Percentiles rank a stretch among this genome's conserved stretches.
These are phyloP conservation scores for Pongo abelii DNA, from an alignment of 2,113 vertebrate genomes.

Conservation along the genomic window DNA sequence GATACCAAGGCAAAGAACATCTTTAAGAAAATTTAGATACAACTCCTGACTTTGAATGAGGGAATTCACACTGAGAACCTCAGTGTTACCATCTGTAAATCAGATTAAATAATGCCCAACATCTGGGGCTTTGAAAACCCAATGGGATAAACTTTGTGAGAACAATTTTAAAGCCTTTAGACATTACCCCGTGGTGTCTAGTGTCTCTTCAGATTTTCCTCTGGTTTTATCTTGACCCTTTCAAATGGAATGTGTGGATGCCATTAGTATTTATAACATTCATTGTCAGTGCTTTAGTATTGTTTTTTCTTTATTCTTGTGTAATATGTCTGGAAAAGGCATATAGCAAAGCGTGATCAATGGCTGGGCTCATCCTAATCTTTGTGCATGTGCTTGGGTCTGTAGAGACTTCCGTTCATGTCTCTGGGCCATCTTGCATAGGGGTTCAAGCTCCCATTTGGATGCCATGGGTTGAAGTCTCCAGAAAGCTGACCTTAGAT, in stretches of 20 bases:
- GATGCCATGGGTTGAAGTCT: not conserved
- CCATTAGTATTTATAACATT: not conserved
- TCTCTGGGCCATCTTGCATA: not conserved
- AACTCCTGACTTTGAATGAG: not conserved
- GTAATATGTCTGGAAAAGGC: not conserved
- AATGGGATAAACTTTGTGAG: constrained; percentile 8
- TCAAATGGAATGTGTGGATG: not conserved
- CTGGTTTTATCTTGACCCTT: not conserved
- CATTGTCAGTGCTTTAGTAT: not conserved
- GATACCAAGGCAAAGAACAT: not conserved
- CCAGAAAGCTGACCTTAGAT: not conserved
- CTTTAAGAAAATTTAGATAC: not conserved
- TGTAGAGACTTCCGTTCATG: not conserved
- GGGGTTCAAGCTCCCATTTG: not conserved
- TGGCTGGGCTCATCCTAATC: not conserved
- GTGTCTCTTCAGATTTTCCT: not conserved
- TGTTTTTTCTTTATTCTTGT: not conserved
- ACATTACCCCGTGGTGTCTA: not conserved
- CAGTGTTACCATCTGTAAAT: not conserved
- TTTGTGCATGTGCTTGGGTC: not conserved
- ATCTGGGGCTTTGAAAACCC: not conserved
- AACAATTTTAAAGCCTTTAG: not conserved
- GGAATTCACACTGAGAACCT: not conserved
- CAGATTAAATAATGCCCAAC: not conserved
- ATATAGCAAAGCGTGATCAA: not conserved